Evolutionary conservation across 2,888 invertebrate species (phyloP).

Genomic region (Smittia aterrima): DNA sequence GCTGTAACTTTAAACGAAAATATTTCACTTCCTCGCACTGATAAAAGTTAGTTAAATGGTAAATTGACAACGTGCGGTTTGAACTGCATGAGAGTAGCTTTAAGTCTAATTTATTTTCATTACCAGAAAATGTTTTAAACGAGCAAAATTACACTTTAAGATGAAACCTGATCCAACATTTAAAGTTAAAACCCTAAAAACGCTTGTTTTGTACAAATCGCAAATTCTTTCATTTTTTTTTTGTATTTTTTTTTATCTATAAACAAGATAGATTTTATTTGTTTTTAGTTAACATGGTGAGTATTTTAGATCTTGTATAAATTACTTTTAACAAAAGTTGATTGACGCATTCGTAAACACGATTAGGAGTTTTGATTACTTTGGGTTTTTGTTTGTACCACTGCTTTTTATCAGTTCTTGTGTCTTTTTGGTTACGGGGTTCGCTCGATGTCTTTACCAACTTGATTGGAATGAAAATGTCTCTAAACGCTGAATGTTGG

Average conservation of each 20-base stretch:
- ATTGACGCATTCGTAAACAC: not conserved
- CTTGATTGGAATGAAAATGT: not conserved
- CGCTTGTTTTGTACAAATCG: not conserved
- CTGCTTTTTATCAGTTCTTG: not conserved
- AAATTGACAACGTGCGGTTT: no score
- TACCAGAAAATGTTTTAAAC: no score
- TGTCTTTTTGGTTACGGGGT: not conserved
- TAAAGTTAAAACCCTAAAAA: no score
- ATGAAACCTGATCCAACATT: no score
- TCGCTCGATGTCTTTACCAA: not conserved
- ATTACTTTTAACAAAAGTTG: conserved; percentile 1
- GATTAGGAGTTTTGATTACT: not conserved
- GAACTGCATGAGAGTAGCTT: no score
- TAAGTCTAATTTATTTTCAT: no score
- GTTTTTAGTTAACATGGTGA: conserved; percentile 7
- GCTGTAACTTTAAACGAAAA: no score
- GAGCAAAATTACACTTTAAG: no score
- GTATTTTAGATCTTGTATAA: conserved; percentile 9
- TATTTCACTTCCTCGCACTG: no score
- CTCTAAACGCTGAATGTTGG: not conserved
- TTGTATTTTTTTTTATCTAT: not conserved
- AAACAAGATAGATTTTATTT: conserved; percentile 9
- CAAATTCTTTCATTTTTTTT: not conserved
- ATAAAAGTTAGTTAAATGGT: no score
- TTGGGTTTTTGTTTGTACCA: not conserved